Percentiles rank a stretch among this genome's conserved stretches.
Evolutionary conservation across 2,797 vertebrate genomes (phyloP).

Genomic region (Muraenolepis orangiensis): DNA sequence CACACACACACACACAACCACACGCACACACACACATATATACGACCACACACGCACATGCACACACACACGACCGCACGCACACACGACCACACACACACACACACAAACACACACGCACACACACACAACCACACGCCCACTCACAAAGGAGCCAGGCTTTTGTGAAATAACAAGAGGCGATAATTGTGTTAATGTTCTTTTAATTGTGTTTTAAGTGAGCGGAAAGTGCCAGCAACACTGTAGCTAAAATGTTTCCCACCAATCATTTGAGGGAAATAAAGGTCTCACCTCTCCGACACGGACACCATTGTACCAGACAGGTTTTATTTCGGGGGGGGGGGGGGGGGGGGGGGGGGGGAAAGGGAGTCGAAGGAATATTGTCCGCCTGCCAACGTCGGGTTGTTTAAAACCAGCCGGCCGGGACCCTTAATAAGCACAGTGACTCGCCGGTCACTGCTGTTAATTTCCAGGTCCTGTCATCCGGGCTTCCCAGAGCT

Average conservation of each 20-base stretch:
- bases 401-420: not conserved
- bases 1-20: not conserved
- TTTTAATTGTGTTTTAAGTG: slow-evolving; percentile 1
- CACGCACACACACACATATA: not conserved
- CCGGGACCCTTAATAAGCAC: not conserved
- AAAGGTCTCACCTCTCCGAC: not conserved
- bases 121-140: not conserved
- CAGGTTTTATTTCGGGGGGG: not conserved
- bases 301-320: not conserved
- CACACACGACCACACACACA: not conserved
- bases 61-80: slow-evolving; percentile 9
- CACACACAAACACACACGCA: slow-evolving; percentile 8
- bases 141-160: not conserved
- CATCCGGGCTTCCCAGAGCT: slow-evolving; percentile 19
- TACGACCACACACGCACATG: not conserved
- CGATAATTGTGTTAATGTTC: not conserved
- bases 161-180: not conserved
- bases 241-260: not conserved
- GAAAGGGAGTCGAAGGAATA: not conserved
- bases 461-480: slow-evolving; percentile 36
- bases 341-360: too few species aligned
- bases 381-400: not conserved
- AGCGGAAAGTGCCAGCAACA: not conserved
- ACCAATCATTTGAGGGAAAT: slow-evolving; percentile 30
- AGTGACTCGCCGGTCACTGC: slow-evolving; percentile 9